A percentile compares a stretch with the other conserved stretches of the same genome.
Evolutionary conservation across 30 jellyfish, hydroid and myxozoan genomes (phyloP).

Genomic region (Aurelia aurita complex sp. Pacific): DNA sequence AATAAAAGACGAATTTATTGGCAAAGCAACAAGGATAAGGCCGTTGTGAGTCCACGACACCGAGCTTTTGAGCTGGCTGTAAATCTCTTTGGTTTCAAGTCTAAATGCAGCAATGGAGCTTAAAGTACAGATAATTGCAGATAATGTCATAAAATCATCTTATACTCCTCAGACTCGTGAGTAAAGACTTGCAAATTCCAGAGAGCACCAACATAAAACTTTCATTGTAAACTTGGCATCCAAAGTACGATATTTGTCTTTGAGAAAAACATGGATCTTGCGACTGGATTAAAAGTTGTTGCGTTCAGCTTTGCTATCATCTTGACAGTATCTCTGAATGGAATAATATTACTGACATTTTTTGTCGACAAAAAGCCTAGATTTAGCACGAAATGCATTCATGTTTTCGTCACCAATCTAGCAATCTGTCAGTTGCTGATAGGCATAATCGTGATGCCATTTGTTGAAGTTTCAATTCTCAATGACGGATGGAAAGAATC

Average conservation of each 20-base stretch:
- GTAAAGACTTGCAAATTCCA: too few relatives aligned
- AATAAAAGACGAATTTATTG: too few relatives aligned
- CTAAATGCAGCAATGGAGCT: too few relatives aligned
- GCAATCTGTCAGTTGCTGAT: constrained; percentile 73
- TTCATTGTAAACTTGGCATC: not conserved
- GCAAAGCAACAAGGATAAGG: too few relatives aligned
- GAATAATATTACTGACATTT: constrained; percentile 30
- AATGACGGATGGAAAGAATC: constrained; percentile 52
- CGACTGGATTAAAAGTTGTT: constrained; percentile 25
- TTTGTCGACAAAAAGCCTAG: constrained; percentile 27
- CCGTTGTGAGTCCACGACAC: too few relatives aligned
- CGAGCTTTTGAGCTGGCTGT: too few relatives aligned
- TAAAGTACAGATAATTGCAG: too few relatives aligned
- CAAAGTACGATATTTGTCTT: not conserved
- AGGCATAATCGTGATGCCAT: constrained; percentile 70
- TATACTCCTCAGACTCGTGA: too few relatives aligned
- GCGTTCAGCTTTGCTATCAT: constrained; percentile 49
- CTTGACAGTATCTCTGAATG: constrained; percentile 46
- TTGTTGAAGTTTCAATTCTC: constrained; percentile 46
- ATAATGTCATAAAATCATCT: too few relatives aligned
- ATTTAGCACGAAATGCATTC: constrained; percentile 48
- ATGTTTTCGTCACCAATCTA: constrained; percentile 54
- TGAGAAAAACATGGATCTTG: constrained; percentile 24
- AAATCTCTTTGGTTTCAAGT: too few relatives aligned
- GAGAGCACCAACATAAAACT: too few relatives aligned